Conservation (phyloP, 1,140 invertebrate genomes). For the Drosophila takahashii region DNA sequence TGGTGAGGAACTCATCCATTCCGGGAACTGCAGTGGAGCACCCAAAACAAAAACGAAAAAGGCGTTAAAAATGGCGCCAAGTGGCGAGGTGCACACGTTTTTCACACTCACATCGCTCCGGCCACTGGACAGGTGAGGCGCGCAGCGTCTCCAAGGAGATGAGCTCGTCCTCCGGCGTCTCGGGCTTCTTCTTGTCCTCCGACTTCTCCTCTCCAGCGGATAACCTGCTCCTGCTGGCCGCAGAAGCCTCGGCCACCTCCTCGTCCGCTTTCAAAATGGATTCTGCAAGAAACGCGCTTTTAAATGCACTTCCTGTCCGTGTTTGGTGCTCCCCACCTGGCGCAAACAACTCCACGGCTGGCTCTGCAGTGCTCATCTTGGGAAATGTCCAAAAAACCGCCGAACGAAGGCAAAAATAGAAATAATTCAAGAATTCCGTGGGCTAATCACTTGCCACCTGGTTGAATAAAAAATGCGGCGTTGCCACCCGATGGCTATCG, state of each 20-base stretch:
- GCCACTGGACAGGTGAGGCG: conserved; percentile 96
- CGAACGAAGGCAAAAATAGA: conserved; percentile 1
- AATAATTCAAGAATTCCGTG: not conserved
- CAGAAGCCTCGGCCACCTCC: conserved; percentile 12
- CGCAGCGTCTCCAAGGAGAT: conserved; percentile 95
- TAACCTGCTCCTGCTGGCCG: not conserved
- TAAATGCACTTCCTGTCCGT: not conserved
- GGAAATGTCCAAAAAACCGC: not conserved
- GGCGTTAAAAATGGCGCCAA: conserved; percentile 19
- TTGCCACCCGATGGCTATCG: conserved; percentile 17
- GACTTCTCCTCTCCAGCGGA: not conserved
- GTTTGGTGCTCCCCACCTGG: conserved; percentile 5
- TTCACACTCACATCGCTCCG: conserved; percentile 93
- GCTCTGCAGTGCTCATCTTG: conserved; percentile 17
- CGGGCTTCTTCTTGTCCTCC: not conserved
- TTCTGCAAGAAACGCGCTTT: conserved; percentile 15
- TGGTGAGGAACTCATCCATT: conserved; percentile 89
- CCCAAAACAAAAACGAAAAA: not conserved
- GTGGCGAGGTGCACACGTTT: not conserved
- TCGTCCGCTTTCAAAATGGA: conserved; percentile 15
- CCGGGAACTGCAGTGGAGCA: conserved; percentile 87
- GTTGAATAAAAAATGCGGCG: conserved; percentile 1
- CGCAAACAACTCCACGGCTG: conserved; percentile 11
- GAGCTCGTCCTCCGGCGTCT: conserved; percentile 81
- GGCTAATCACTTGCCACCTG: conserved; percentile 3